Evolutionary conservation across 2,113 vertebrate genomes (phyloP).

Genomic region (Triplophysa dalaica): DNA sequence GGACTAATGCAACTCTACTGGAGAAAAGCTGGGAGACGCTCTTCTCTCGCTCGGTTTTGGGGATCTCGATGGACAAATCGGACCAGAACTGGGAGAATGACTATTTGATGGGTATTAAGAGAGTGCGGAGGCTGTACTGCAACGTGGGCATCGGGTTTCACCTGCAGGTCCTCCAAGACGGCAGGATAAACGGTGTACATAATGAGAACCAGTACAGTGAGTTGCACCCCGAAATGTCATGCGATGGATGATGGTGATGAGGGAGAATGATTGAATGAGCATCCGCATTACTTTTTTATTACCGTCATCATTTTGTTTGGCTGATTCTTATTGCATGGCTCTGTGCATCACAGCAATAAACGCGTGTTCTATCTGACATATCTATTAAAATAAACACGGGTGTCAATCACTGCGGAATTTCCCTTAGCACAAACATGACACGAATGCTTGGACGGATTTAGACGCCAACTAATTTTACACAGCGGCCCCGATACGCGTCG

Average conservation of each 20-base stretch:
- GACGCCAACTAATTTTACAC: conserved; percentile 78
- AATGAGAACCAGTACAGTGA: conserved; percentile 97
- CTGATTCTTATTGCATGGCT: conserved; percentile 66
- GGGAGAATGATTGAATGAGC: conserved; percentile 66
- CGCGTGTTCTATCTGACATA: conserved; percentile 65
- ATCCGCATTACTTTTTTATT: conserved; percentile 33
- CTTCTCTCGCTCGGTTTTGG: conserved; percentile 85
- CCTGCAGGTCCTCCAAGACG: conserved; percentile 90
- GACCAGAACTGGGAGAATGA: conserved; percentile 90
- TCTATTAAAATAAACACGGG: conserved; percentile 60
- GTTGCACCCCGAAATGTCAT: conserved; percentile 71
- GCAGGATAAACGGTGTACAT: conserved; percentile 90
- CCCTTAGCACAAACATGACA: conserved; percentile 64
- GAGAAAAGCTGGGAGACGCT: conserved; percentile 85
- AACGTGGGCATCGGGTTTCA: conserved; percentile 98
- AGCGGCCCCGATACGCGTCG: conserved; percentile 54
- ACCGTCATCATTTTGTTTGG: conserved; percentile 51
- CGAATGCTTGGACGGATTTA: conserved; percentile 78
- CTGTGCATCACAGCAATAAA: conserved; percentile 47
- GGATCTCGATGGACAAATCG: conserved; percentile 85
- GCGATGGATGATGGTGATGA: conserved; percentile 66
- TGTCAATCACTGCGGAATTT: conserved; percentile 68
- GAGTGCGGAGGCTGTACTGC: conserved; percentile 96
- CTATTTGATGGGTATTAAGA: conserved; percentile 95
- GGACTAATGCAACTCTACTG: conserved; percentile 83